Evolutionary conservation across 2,113 vertebrate species (phyloP).

Genomic region (Callipepla californica): DNA sequence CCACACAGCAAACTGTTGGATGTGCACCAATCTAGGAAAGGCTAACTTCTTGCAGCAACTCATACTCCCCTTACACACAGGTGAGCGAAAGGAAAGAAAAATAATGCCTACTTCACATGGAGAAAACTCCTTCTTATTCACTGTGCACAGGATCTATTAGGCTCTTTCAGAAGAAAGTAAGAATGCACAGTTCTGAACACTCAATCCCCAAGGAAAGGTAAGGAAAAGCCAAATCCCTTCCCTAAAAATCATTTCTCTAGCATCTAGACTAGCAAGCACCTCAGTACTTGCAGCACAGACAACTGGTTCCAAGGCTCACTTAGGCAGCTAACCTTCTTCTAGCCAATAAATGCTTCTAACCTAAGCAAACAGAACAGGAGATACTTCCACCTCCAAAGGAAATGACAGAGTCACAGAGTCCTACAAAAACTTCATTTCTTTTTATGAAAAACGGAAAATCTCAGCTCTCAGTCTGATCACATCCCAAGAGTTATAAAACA

Average conservation of each 20-base stretch:
- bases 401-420: background rate
- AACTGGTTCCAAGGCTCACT: background rate
- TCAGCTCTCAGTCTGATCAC: background rate
- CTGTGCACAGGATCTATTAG: background rate
- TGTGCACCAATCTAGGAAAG: background rate
- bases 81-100: background rate
- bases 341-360: background rate
- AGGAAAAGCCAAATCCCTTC: background rate
- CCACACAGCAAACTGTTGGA: background rate
- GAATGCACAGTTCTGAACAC: background rate
- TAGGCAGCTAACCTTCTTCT: background rate
- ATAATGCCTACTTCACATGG: background rate
- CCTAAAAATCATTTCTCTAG: background rate
- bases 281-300: background rate
- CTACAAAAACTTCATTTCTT: background rate
- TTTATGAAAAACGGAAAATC: background rate
- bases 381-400: background rate
- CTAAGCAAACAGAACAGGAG: background rate
- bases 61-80: background rate
- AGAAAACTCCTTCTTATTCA: background rate
- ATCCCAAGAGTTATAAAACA: background rate
- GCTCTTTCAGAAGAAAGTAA: background rate
- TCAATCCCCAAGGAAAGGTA: background rate
- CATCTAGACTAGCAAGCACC: background rate
- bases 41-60: rapidly evolving